phyloP scores from a whole-genome alignment of 2,888 invertebrate species.

The Spodoptera littoralis region DNA sequence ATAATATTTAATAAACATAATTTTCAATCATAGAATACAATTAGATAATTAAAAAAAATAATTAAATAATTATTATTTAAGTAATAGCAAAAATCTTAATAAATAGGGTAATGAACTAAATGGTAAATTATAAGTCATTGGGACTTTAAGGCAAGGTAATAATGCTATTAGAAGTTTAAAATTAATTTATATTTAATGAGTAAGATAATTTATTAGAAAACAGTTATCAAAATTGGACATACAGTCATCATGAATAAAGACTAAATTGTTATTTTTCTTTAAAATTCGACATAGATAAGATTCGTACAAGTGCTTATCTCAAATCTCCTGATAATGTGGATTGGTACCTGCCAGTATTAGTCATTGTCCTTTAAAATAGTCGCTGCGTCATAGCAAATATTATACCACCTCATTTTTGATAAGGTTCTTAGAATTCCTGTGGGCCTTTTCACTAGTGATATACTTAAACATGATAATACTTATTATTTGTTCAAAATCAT shows the following conservation, averaged over 20 bases:
- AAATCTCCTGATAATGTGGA: constrained; percentile 31
- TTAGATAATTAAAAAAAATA: too few relatives aligned
- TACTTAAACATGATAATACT: constrained; percentile 10
- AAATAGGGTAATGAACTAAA: too few relatives aligned
- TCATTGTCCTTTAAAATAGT: constrained; percentile 54
- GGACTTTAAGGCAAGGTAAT: too few relatives aligned
- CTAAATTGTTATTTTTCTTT: neutral
- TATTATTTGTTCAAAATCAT: constrained; percentile 2
- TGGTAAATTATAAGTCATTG: too few relatives aligned
- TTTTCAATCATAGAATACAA: too few relatives aligned
- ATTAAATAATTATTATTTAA: too few relatives aligned
- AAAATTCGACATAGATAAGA: neutral
- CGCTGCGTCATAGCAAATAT: constrained; percentile 43
- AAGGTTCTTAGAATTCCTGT: constrained; percentile 37
- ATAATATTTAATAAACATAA: too few relatives aligned
- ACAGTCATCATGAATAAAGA: neutral
- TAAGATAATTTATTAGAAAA: too few relatives aligned
- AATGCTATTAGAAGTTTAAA: neutral
- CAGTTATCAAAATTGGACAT: neutral
- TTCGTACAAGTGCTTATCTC: constrained; percentile 29
- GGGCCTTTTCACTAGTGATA: constrained; percentile 8
- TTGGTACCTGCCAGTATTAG: constrained; percentile 40
- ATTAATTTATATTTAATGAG: neutral
- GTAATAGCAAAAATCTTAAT: too few relatives aligned
- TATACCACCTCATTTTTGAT: constrained; percentile 31